Conservation (phyloP, 2,888 invertebrate species). For the Meliscaeva auricollis region DNA sequence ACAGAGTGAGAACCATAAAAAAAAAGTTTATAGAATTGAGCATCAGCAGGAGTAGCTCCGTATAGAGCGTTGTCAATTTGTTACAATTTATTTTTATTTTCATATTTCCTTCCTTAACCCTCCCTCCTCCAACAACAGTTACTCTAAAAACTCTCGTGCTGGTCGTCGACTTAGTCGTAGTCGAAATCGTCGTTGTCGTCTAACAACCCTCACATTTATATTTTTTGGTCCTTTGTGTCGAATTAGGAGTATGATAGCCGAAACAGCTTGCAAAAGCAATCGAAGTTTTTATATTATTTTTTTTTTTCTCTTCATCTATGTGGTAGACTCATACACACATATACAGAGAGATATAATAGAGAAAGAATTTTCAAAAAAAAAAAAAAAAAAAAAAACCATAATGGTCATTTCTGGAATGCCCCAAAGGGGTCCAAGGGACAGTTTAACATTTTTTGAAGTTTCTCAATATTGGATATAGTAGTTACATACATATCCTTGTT, state of each 20-base stretch:
- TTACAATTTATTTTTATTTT: slow-evolving; percentile 76
- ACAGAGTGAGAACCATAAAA: slow-evolving; percentile 35
- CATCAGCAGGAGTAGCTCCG: slow-evolving; percentile 28
- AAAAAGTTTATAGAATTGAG: slow-evolving; percentile 62
- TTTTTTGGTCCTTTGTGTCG: slow-evolving; percentile 69
- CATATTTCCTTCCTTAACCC: slow-evolving; percentile 56
- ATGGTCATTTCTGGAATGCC: slow-evolving; percentile 68
- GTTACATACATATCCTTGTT: slow-evolving; percentile 12
- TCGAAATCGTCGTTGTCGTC: not conserved
- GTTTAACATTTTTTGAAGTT: slow-evolving; percentile 60
- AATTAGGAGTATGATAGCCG: slow-evolving; percentile 71
- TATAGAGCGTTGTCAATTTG: slow-evolving; percentile 72
- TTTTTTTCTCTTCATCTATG: not conserved
- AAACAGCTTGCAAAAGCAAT: slow-evolving; percentile 73
- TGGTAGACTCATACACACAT: not conserved
- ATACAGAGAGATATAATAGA: not conserved
- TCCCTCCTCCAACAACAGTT: no score
- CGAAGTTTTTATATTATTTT: slow-evolving; percentile 46
- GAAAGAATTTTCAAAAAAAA: slow-evolving; percentile 6
- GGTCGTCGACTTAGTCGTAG: not conserved
- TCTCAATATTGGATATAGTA: slow-evolving; percentile 30
- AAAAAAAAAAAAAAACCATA: slow-evolving; percentile 28
- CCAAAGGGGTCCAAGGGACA: slow-evolving; percentile 56
- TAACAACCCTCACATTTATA: not conserved
- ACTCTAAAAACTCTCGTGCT: slow-evolving; percentile 12